phyloP scores from a whole-genome alignment of 2,888 invertebrate species.

The Noctuana brunneofusca region DNA sequence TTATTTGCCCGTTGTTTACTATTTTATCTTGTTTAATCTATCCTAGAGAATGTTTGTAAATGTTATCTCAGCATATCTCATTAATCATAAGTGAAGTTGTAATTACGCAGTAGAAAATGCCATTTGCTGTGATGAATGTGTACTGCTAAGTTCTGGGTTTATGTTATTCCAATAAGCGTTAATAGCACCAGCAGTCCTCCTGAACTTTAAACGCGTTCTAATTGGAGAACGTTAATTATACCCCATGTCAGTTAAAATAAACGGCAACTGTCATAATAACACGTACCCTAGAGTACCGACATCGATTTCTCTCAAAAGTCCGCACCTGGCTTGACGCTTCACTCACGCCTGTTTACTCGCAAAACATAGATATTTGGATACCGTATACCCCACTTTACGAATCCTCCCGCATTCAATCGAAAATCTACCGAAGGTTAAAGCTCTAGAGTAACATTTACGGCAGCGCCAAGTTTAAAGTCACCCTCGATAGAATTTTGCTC shows the following conservation, averaged over 20 bases:
- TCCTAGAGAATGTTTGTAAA: constrained; percentile 13
- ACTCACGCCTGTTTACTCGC: constrained; percentile 77
- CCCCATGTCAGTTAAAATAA: constrained; percentile 61
- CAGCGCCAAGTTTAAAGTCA: constrained; percentile 47
- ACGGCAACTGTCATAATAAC: constrained; percentile 78
- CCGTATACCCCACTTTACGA: constrained; percentile 62
- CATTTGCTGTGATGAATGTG: constrained; percentile 22
- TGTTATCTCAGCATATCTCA: constrained; percentile 20
- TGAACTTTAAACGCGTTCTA: constrained; percentile 54
- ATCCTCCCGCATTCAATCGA: constrained; percentile 42
- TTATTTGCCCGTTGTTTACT: constrained; percentile 23
- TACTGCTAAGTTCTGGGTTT: constrained; percentile 20
- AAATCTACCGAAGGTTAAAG: constrained; percentile 48
- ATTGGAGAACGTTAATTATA: constrained; percentile 41
- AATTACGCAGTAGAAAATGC: constrained; percentile 27
- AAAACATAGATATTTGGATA: constrained; percentile 79
- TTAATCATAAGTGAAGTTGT: constrained; percentile 33
- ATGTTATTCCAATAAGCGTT: constrained; percentile 30
- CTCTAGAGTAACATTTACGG: constrained; percentile 48
- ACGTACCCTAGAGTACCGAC: constrained; percentile 60
- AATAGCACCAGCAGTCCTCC: constrained; percentile 35
- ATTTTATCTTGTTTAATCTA: constrained; percentile 20
- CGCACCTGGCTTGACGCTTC: constrained; percentile 78
- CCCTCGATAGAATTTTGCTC: constrained; percentile 63
- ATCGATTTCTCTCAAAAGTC: constrained; percentile 64